Base-by-base conservation (phyloP, 1,140 invertebrate genomes). In the Nilaparvata lugens region DNA sequence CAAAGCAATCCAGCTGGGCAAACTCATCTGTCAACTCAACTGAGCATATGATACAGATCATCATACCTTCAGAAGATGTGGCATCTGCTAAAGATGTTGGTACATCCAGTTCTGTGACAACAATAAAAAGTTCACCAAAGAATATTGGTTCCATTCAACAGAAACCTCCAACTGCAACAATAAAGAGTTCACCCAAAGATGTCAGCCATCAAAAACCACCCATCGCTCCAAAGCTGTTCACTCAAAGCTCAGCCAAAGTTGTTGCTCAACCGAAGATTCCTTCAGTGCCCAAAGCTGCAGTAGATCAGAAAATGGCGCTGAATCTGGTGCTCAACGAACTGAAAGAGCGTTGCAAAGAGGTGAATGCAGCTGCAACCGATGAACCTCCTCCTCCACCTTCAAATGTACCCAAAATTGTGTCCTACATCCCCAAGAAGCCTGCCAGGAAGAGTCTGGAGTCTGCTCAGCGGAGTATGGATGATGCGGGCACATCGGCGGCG, bases 321-420 rank as follows among this genome's bases (percentile, higher is more conserved):
- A 48, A 48, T 11, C 2, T 48, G 5, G 45, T 48, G 16, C 21
- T 48, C 16, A 23, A 48, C 18, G 45, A 48, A 23, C 21, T 18
- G 52, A 43, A 53, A 40, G 31, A 55, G 58, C 45, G 63, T 54
- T 25, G 63, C 9, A 25, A 64, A 4, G 65, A 66, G 53, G 62
- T 63, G 40, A 64, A 63, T 18, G 48, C 54, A 5, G 48, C 64
- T 58, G 62, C 61, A 52, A 60, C 6, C 31, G 4, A n/a, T 21
- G 35, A 21, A 13, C 14, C 18, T 40, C 60, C 52, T 14, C 9
- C 21, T 2, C 56, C 61, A 19, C 53, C 61, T 18, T 56, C 61
- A 21, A 55, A 56, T 13, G 64, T 65, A 52, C 66, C 66, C 13
- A 67, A 64, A 51, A 62, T 67, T 21, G 59, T 65, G 48, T 65